phyloP scores from a whole-genome alignment of 2,113 vertebrate species.

The Melozone crissalis region DNA sequence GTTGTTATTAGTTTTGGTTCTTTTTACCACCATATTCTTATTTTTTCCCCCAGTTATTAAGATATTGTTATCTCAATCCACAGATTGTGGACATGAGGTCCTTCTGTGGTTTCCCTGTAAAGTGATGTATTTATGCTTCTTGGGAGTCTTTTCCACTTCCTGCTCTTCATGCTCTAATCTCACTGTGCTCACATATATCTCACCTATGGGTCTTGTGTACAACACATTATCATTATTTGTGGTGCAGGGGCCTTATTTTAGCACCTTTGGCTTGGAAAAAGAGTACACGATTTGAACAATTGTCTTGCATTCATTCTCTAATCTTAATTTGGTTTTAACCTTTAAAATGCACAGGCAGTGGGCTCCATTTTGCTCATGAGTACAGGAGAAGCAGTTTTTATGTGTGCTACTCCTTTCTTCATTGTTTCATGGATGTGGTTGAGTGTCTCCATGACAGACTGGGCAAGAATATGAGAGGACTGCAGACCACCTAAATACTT shows the following conservation, averaged over 20 bases:
- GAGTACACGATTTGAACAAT: neutral
- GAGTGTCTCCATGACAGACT: neutral
- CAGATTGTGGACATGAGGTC: neutral
- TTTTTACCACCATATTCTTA: neutral
- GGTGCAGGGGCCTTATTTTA: neutral
- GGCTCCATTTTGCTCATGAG: neutral
- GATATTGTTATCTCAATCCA: neutral
- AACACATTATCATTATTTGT: neutral
- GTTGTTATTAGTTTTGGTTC: no score
- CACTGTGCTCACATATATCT: rapidly evolving
- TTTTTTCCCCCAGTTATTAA: neutral
- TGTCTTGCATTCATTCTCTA: neutral
- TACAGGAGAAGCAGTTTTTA: neutral
- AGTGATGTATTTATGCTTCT: neutral
- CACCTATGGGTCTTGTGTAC: neutral
- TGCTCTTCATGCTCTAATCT: neutral
- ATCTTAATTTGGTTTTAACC: neutral
- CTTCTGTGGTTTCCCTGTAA: neutral
- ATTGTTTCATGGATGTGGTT: neutral
- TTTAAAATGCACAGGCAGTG: neutral
- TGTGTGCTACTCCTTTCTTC: neutral
- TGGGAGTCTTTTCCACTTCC: neutral
- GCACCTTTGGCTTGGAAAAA: neutral
- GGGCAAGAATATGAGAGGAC: neutral
- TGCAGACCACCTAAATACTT: neutral